Conservation (phyloP, 2,888 invertebrate genomes). For the Yponomeuta evonymella region DNA sequence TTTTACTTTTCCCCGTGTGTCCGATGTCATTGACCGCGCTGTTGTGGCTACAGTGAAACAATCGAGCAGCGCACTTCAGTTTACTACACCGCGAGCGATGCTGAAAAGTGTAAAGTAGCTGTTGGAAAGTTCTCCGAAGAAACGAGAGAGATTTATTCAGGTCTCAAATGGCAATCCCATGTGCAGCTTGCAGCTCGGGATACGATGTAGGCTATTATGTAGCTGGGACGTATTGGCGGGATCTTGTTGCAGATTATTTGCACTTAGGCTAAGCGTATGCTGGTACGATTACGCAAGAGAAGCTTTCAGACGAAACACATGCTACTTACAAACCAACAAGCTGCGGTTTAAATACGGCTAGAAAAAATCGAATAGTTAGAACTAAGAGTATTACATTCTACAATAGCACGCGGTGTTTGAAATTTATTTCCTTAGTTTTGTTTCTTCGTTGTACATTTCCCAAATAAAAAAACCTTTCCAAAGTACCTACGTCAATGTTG, state of each 20-base stretch:
- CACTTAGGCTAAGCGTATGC: not conserved
- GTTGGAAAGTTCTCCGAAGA: conserved; percentile 1
- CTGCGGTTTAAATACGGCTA: too few species aligned
- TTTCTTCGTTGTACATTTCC: not conserved
- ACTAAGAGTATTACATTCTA: too few species aligned
- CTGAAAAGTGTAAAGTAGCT: not conserved
- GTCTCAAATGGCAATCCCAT: not conserved
- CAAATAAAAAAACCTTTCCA: not conserved
- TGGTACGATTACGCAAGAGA: too few species aligned
- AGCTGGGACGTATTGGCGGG: not conserved
- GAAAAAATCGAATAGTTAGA: too few species aligned
- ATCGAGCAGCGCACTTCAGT: conserved; percentile 28
- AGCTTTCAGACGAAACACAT: too few species aligned
- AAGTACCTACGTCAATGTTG: conserved; percentile 28
- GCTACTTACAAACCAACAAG: too few species aligned
- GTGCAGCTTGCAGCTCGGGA: not conserved
- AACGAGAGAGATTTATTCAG: not conserved
- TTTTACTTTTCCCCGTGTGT: not conserved
- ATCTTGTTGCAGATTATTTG: not conserved
- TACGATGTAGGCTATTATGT: not conserved
- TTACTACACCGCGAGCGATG: not conserved
- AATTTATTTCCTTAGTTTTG: not conserved
- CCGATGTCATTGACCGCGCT: conserved; percentile 13
- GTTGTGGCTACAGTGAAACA: conserved; percentile 4
- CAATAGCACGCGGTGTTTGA: too few species aligned